Evolutionary conservation across 2,113 vertebrate species (phyloP), one percentile per base, ranked within the genome.

Genomic region (Dasyornis broadbenti): DNA sequence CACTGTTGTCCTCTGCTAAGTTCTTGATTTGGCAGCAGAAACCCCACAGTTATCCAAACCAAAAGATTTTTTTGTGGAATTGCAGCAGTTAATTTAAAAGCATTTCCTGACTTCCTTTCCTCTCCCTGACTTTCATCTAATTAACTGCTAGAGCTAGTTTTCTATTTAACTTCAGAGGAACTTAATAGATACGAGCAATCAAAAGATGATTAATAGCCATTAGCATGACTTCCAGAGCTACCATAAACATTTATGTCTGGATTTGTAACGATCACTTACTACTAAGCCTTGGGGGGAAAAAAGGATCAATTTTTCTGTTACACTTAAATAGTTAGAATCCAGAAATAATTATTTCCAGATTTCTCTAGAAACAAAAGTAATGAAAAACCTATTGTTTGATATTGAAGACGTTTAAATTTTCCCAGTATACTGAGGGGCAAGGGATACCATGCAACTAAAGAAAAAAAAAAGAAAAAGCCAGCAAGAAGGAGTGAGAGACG

Each of bases 221-320:
- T 59, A 81, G 70, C 23, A 21, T 61, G 89, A 89, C 56, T 81
- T 50, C 8, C 85, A 94, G 84, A 94, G 83, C 71, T 93, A 86
- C 85, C 77, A 68, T 80, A 92, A 96, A 97, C n/a, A 60, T 76
- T 92, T 95, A 90, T 54, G 81, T 80, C 92, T 81, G 56, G 37
- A 91, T 91, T 65, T 82, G 72, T 64, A 81, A 94, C 60, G 44
- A 91, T 94, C 77, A 86, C 59, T 91, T 91, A 79, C 57, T 78
- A 13, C 35, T 83, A 52, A 85, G 49, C 60, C 24, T 69, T 33
- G 33, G 21, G 15, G 13, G 73, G 42, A 53, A 83, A 77, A 92
- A 90, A 37, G 14, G 9, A 66, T 76, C 21, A 22, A 19, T 69
- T 94, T 66, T 94, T 88, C 8, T 44, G 27, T 33, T 76, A 61